These are phyloP conservation scores for Asbolus verrucosus DNA, from an alignment of 1,140 invertebrate species.

Conservation along the genomic window DNA sequence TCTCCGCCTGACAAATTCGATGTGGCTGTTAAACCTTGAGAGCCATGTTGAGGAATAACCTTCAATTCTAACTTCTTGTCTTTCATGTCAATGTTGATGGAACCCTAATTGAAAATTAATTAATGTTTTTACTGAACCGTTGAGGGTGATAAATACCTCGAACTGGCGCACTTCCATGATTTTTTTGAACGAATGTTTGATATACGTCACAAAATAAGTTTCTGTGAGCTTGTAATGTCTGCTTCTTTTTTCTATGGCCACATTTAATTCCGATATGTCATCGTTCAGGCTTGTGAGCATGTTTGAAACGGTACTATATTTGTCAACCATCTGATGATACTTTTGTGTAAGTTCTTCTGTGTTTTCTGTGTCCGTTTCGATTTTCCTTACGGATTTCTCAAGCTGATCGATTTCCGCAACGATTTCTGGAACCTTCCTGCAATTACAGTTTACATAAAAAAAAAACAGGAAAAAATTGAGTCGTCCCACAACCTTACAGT, in stretches of 20 bases:
- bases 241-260: slow-evolving; percentile 48
- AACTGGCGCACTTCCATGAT: slow-evolving; percentile 59
- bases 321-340: slow-evolving; percentile 49
- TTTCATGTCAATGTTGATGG: slow-evolving; percentile 72
- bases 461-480: no score
- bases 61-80: slow-evolving; percentile 70
- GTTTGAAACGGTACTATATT: slow-evolving; percentile 44
- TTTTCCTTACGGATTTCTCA: slow-evolving; percentile 49
- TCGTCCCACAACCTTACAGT: slow-evolving; percentile 22
- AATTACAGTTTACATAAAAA: no score
- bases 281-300: slow-evolving; percentile 48
- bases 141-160: slow-evolving; percentile 49
- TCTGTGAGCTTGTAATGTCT: slow-evolving; percentile 57
- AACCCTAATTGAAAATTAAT: slow-evolving; percentile 66
- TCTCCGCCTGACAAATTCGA: slow-evolving; percentile 93
- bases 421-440: slow-evolving; percentile 46
- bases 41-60: slow-evolving; percentile 69
- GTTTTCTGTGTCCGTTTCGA: slow-evolving; percentile 53
- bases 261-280: slow-evolving; percentile 50
- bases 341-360: slow-evolving; percentile 46
- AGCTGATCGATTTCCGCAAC: slow-evolving; percentile 52
- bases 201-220: slow-evolving; percentile 58
- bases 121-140: background rate
- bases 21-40: slow-evolving; percentile 66
- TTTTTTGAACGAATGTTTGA: slow-evolving; percentile 58